phyloP scores from a whole-genome alignment of 2,888 invertebrate species.

The Tetragonisca angustula region DNA sequence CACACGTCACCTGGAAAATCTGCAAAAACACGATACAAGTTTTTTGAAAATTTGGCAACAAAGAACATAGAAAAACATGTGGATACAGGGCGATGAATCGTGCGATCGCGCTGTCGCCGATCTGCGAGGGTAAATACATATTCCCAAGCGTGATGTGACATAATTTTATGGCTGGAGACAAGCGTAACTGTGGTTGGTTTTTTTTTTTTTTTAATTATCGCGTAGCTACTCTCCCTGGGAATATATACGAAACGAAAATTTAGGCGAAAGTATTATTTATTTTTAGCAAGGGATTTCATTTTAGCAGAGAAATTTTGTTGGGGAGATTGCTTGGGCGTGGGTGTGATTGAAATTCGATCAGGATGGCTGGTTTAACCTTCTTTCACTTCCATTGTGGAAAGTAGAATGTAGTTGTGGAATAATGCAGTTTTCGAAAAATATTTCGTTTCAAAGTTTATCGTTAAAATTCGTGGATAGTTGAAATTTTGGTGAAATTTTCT shows the following conservation, averaged over 20 bases:
- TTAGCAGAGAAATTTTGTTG: too few relatives aligned
- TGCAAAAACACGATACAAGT: conserved; percentile 52
- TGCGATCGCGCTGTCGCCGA: background rate
- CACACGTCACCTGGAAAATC: conserved; percentile 68
- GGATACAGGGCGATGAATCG: background rate
- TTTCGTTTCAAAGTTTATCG: too few relatives aligned
- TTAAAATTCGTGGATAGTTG: too few relatives aligned
- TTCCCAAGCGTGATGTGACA: background rate
- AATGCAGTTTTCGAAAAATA: too few relatives aligned
- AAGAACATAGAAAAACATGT: background rate
- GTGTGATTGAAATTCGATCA: too few relatives aligned
- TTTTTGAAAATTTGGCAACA: background rate
- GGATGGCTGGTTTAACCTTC: too few relatives aligned
- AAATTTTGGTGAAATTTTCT: too few relatives aligned
- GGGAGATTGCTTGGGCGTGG: too few relatives aligned
- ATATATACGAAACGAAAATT: background rate
- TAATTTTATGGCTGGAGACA: background rate
- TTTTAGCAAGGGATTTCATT: too few relatives aligned
- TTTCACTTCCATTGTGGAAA: too few relatives aligned
- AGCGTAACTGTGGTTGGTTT: background rate
- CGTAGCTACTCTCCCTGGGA: background rate
- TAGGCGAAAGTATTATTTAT: background rate
- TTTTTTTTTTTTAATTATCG: background rate
- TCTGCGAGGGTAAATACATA: background rate
- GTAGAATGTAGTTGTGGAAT: too few relatives aligned